Conservation (phyloP, 2,888 invertebrate species). For the Melinaea menophilus region DNA sequence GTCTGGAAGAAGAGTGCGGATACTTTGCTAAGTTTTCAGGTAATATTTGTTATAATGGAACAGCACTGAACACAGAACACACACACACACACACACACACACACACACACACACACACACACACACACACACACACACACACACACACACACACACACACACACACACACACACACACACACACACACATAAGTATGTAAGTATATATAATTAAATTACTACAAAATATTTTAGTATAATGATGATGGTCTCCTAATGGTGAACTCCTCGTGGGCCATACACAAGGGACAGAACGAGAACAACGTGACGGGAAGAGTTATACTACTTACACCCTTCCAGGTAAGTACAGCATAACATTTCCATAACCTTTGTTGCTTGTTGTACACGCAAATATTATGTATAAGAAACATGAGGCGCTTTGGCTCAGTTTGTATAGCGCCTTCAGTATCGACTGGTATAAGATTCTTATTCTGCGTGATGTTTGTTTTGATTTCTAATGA, state of each 20-base stretch:
- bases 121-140: no score
- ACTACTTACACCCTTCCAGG: constrained; percentile 81
- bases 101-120: no score
- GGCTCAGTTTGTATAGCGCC: no score
- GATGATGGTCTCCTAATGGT: constrained; percentile 82
- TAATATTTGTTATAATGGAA: constrained; percentile 26
- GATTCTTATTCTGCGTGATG: no score
- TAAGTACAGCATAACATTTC: constrained; percentile 36
- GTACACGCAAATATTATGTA: background rate
- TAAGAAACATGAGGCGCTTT: no score
- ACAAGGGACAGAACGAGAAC: constrained; percentile 72
- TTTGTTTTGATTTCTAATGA: background rate
- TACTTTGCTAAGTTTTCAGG: constrained; percentile 70
- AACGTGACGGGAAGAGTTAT: constrained; percentile 83
- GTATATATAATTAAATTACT: background rate
- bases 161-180: no score
- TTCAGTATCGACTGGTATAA: no score
- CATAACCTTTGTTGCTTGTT: background rate
- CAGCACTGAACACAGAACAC: no score
- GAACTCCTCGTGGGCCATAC: constrained; percentile 83
- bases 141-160: no score
- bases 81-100: no score
- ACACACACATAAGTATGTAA: no score
- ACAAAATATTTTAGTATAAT: constrained; percentile 74
- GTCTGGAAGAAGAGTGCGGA: constrained; percentile 72